Base-by-base conservation (phyloP, 2,888 invertebrate species). In the Idaea aversata region DNA sequence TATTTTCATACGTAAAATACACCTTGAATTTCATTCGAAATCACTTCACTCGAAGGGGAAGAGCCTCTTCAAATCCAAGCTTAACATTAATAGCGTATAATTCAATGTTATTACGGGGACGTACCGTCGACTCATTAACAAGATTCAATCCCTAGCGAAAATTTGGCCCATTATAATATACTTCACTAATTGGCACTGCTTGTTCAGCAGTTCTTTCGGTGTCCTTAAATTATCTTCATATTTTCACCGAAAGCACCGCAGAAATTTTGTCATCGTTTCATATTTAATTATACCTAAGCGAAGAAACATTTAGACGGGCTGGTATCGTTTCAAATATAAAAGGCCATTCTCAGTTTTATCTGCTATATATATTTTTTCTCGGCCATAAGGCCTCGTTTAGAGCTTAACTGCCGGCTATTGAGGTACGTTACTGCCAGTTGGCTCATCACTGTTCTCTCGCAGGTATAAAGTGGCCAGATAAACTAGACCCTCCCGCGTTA, bases 321-420 rank as follows among this genome's bases (percentile, higher is more conserved):
- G 47, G 47, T 47, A 47, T 47, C 47, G 47, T 47, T 47, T 13
- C 47, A 47, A 10, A 10, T 47, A 47, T 47, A 47, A 47, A 47
- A 47, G 47, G 13, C 47, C 73, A 70, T 71, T 65, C 65, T 73
- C 75, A 81, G 79, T 87, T 86, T 83, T 82, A 84, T 83, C 81
- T 79, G 72, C 73, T 72, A 72, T 74, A 47, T 25, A 73, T 81
- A 67, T 83, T 86, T 82, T 84, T 82, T 80, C 74, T 75, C 74
- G 68, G 70, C 78, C 78, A 77, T 82, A 84, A 82, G 79, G 78
- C 79, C 77, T 80, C 87, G 81, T 85, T 88, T 81, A 80, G 77
- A 78, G 82, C 84, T 87, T 88, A 88, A 89, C 87, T 81, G 82
- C 88, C 82, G 76, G 76, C 85, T 81, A 87, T 89, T 85, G 85